Evolutionary conservation across 2,113 vertebrate species (phyloP).

Genomic region (Anser brachyrhynchus): DNA sequence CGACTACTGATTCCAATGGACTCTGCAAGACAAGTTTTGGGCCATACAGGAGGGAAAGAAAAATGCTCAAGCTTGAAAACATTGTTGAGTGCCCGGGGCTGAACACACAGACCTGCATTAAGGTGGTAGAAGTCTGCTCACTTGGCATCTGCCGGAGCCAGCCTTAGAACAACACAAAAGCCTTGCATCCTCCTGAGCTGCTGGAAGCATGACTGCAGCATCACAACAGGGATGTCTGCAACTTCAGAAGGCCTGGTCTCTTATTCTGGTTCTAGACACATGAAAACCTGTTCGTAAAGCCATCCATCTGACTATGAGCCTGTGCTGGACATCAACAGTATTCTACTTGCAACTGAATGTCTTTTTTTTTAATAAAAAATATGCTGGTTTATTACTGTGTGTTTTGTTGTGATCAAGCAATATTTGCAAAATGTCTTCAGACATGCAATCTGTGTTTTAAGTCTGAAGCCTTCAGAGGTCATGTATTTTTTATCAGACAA

Average conservation of each 20-base stretch:
- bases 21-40: background rate
- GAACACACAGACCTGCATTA: background rate
- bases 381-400: background rate
- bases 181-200: background rate
- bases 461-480: background rate
- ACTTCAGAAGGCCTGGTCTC: background rate
- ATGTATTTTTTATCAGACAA: slow-evolving; percentile 36
- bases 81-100: background rate
- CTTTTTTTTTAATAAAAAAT: background rate
- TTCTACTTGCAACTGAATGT: background rate
- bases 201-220: background rate
- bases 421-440: background rate
- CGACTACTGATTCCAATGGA: background rate
- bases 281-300: background rate
- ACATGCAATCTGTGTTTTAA: background rate
- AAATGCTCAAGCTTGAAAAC: background rate
- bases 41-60: background rate
- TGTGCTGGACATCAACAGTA: background rate
- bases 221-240: background rate
- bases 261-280: background rate
- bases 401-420: background rate
- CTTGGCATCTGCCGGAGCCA: background rate
- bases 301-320: background rate
- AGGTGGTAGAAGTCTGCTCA: background rate
- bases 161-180: background rate